Evolutionary conservation across 2,888 invertebrate species (phyloP), one percentile per base, ranked within the genome.

Genomic region (Aleiodes leptofemur): DNA sequence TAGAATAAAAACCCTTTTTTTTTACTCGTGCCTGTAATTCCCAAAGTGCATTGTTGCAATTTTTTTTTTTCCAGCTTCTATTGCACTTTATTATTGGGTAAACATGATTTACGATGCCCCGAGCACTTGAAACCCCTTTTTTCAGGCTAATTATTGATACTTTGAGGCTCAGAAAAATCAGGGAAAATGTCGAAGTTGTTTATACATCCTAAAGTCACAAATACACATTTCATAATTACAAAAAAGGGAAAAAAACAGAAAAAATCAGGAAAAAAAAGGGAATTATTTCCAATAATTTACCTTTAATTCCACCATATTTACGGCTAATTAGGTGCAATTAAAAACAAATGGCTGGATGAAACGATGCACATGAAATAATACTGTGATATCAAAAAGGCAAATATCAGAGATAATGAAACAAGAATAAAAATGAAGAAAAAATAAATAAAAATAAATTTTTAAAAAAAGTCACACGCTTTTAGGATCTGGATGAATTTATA

Each of bases 281-380:
- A 6, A 43, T 43, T 43, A 43, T 43, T 43, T 0, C 1, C 43
- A 78, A 68, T 38, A 31, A 53, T 38, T 64, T 77, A 79, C 80
- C 79, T 81, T 81, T 76, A 78, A 79, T 80, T 80, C 74, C 81
- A 78, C 75, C 74, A 70, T 43, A 76, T 79, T 73, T 78, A 76
- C 76, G 80, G 82, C 82, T 86, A 86, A 87, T 87, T 86, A 85
- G 83, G 73, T 78, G 81, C 84, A 86, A 87, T 86, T 86, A 87
- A 84, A 82, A 82, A 81, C 81, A 53, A 77, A 76, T 81, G 78
- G 80, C 80, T 79, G 80, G 79, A 66, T 75, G 76, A 51, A 43
- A 48, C 11, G 64, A 53, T 59, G 59, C 38, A 59, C 71, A 56
- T 53, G 61, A 43, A 16, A 31, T 57, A 29, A n/a, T 48, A 55